Conservation (phyloP, 2,888 invertebrate genomes). For the Frankliniella intonsa region DNA sequence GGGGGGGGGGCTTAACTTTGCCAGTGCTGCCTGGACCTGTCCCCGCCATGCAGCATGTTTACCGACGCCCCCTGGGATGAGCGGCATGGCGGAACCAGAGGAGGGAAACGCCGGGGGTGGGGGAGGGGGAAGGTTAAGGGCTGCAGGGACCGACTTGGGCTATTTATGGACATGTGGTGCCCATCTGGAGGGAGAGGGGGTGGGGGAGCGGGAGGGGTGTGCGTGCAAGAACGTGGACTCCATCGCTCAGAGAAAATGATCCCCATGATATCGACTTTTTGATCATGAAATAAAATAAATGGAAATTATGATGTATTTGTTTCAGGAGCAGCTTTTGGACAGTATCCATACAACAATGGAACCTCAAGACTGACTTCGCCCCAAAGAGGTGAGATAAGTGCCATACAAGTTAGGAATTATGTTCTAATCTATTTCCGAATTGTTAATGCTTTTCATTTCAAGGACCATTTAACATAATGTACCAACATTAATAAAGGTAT, state of each 20-base stretch:
- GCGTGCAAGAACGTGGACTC: background rate
- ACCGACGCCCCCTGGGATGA: no score
- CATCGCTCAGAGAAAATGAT: no score
- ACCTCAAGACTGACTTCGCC: background rate
- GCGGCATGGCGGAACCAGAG: background rate
- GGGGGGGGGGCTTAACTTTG: no score
- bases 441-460: background rate
- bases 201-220: background rate
- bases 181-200: slow-evolving; percentile 5
- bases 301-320: background rate
- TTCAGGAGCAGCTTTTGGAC: background rate
- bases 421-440: background rate
- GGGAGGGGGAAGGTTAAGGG: background rate
- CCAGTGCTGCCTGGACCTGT: no score
- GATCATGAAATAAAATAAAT: background rate
- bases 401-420: background rate
- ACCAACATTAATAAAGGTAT: background rate
- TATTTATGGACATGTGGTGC: slow-evolving; percentile 20
- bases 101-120: background rate
- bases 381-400: background rate
- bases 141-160: background rate
- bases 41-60: no score
- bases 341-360: background rate
- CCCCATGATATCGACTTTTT: background rate
- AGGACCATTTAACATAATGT: background rate